These are phyloP conservation scores for Eolophus roseicapilla DNA, from an alignment of 2,113 vertebrate genomes.

Conservation along the genomic window DNA sequence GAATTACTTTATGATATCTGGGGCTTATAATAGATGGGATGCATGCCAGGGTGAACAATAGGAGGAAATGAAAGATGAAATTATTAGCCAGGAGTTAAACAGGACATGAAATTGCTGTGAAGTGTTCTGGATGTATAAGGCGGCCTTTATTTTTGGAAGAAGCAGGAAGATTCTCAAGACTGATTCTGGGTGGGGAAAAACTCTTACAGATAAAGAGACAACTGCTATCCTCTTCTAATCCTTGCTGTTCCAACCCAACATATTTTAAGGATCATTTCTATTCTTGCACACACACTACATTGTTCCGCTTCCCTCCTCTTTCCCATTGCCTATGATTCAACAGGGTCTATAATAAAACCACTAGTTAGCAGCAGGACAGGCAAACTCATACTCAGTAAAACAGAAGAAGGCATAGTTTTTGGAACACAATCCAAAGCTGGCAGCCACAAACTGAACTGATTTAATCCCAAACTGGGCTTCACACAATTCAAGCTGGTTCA, in stretches of 20 bases:
- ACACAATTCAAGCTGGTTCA: neutral
- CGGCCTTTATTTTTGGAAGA: neutral
- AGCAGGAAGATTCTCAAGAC: slow-evolving; percentile 18
- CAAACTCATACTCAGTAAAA: neutral
- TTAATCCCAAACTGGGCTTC: neutral
- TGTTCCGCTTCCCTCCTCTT: neutral
- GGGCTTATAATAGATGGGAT: slow-evolving; percentile 67
- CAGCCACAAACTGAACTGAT: neutral
- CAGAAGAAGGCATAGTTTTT: neutral
- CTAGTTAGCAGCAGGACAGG: neutral
- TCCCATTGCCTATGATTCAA: neutral
- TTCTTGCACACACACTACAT: neutral
- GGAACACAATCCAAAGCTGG: neutral
- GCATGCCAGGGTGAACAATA: slow-evolving; percentile 57
- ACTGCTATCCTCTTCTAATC: neutral
- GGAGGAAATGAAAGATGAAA: slow-evolving; percentile 69
- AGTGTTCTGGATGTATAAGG: slow-evolving; percentile 11
- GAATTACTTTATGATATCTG: slow-evolving; percentile 56
- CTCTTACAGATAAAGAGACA: slow-evolving; percentile 17
- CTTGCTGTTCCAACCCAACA: neutral
- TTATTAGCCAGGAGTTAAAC: slow-evolving; percentile 54
- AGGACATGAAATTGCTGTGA: slow-evolving; percentile 60
- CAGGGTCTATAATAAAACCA: neutral
- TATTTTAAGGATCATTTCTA: slow-evolving; percentile 25
- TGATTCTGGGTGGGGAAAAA: neutral